Percentiles rank a stretch among this genome's conserved stretches.
These are phyloP conservation scores for Zelleria hepariella DNA, from an alignment of 2,888 invertebrate species.

Conservation along the genomic window DNA sequence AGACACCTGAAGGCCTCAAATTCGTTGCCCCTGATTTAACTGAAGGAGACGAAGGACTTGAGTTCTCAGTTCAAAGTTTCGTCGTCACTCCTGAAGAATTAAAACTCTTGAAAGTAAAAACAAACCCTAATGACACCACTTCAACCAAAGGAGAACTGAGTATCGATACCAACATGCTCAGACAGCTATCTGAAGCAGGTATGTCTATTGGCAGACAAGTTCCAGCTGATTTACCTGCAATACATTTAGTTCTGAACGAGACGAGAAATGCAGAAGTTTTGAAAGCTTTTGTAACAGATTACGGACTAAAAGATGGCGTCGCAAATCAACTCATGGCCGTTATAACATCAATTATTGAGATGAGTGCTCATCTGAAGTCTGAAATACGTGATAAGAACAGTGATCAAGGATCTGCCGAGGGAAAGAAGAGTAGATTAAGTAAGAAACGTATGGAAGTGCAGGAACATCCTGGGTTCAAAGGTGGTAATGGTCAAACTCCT, in stretches of 20 bases:
- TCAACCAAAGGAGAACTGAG: conserved; percentile 73
- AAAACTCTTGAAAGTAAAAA: conserved; percentile 62
- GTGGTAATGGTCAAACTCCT: conserved; percentile 37
- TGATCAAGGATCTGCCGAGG: conserved; percentile 28
- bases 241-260: conserved; percentile 69
- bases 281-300: conserved; percentile 63
- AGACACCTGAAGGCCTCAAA: conserved; percentile 78
- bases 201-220: conserved; percentile 78
- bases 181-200: conserved; percentile 77
- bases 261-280: conserved; percentile 62
- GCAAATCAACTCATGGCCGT: conserved; percentile 67
- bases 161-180: conserved; percentile 76
- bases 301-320: conserved; percentile 64
- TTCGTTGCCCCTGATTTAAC: conserved; percentile 79
- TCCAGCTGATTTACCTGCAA: conserved; percentile 72
- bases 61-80: conserved; percentile 81
- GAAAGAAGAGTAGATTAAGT: conserved; percentile 38
- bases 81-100: conserved; percentile 67
- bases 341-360: conserved; percentile 64
- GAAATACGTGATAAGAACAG: conserved; percentile 44
- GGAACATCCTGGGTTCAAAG: conserved; percentile 24
- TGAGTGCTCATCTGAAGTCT: conserved; percentile 61
- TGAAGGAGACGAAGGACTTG: conserved; percentile 76
- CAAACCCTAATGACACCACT: conserved; percentile 62
- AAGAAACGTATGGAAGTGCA: conserved; percentile 39